Evolutionary conservation across 2,113 vertebrate genomes (phyloP).

Genomic region (Paratilapia polleni): DNA sequence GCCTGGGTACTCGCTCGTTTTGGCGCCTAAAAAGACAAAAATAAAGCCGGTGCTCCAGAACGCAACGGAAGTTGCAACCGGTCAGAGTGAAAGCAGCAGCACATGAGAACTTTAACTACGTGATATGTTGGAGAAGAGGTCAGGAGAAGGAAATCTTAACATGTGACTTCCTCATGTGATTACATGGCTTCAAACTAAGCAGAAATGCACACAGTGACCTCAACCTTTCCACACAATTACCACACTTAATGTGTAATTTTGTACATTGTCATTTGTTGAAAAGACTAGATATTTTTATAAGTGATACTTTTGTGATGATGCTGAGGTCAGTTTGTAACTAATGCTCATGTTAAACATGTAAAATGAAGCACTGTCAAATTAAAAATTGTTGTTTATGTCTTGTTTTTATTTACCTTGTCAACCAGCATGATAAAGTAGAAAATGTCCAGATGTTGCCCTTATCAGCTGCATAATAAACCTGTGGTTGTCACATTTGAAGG

Average conservation of each 20-base stretch:
- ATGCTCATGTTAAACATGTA: neutral
- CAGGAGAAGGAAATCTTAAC: neutral
- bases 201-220: neutral
- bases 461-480: neutral
- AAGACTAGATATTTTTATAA: neutral
- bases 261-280: neutral
- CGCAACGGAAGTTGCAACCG: rapidly evolving
- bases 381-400: conserved; percentile 1
- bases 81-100: neutral
- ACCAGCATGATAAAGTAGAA: neutral
- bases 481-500: conserved; percentile 4
- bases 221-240: neutral
- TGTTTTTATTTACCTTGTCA: neutral
- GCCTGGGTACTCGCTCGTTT: conserved; percentile 68
- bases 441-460: neutral
- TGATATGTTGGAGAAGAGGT: neutral
- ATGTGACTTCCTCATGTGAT: conserved; percentile 10
- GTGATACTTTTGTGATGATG: neutral
- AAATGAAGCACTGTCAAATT: neutral
- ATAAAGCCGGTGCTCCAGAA: neutral
- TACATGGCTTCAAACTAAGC: neutral
- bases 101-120: neutral
- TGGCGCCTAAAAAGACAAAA: conserved; percentile 36
- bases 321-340: neutral
- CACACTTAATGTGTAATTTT: neutral